These are phyloP conservation scores for Caenorhabditis virilis DNA, from an alignment of 2,888 invertebrate genomes.

Conservation along the genomic window DNA sequence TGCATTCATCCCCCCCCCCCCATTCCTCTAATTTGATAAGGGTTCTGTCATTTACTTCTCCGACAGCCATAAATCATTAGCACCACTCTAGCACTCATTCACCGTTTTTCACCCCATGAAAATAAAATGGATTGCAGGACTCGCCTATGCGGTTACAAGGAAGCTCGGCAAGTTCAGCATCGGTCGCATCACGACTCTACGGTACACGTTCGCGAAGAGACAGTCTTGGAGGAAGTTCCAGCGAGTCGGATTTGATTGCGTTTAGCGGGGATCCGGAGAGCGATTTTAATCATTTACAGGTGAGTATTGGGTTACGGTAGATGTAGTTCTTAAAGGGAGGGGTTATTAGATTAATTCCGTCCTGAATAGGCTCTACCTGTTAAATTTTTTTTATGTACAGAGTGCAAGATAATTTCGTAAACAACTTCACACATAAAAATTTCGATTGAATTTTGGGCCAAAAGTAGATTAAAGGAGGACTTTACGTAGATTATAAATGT, in stretches of 20 bases:
- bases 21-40: too few relatives aligned
- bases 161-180: constrained; percentile 56
- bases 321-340: background rate
- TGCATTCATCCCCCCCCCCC: background rate
- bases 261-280: constrained; percentile 46
- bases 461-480: too few relatives aligned
- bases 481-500: too few relatives aligned
- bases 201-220: constrained; percentile 46
- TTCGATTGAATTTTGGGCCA: too few relatives aligned
- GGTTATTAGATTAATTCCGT: too few relatives aligned
- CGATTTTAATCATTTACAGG: constrained; percentile 35
- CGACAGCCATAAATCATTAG: background rate
- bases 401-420: too few relatives aligned
- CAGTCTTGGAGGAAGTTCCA: constrained; percentile 45
- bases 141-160: constrained; percentile 59
- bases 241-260: constrained; percentile 64
- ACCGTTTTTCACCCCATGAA: background rate
- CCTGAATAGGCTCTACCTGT: too few relatives aligned
- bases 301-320: constrained; percentile 2
- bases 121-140: constrained; percentile 40
- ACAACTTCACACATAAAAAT: too few relatives aligned
- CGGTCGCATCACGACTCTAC: constrained; percentile 66
- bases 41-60: background rate
- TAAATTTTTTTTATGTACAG: too few relatives aligned
- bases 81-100: too few relatives aligned